Conservation (phyloP, 2,888 invertebrate species). For the Sarcophaga carnaria region DNA sequence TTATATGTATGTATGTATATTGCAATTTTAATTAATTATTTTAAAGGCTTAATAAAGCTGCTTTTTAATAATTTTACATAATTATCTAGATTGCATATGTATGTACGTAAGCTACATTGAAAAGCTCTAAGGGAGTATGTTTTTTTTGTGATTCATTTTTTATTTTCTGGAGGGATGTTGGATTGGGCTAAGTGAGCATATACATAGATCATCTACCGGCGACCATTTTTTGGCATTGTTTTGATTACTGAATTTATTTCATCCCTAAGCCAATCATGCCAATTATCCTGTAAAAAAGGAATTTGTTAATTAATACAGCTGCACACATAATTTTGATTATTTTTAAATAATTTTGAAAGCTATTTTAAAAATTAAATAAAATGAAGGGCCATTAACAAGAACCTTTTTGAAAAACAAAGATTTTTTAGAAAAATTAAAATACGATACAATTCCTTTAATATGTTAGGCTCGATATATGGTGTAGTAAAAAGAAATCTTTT, state of each 20-base stretch:
- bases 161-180: neutral
- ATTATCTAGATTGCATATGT: conserved; percentile 11
- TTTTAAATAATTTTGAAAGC: conserved; percentile 29
- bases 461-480: no score
- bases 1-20: conserved; percentile 47
- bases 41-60: conserved; percentile 51
- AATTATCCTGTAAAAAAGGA: conserved; percentile 77
- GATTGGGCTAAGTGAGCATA: conserved; percentile 17
- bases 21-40: conserved; percentile 49
- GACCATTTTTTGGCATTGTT: conserved; percentile 69
- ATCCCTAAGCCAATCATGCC: conserved; percentile 80
- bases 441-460: no score
- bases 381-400: neutral
- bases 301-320: conserved; percentile 48
- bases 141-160: neutral
- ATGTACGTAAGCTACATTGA: conserved; percentile 44
- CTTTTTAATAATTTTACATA: conserved; percentile 13
- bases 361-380: neutral
- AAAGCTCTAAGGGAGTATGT: conserved; percentile 45
- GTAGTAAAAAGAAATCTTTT: no score
- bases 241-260: conserved; percentile 78
- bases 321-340: neutral
- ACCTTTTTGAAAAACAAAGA: no score
- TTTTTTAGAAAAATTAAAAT: no score
- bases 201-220: conserved; percentile 54